phyloP scores from a whole-genome alignment of 2,113 vertebrate genomes.

The Seriola rivoliana region DNA sequence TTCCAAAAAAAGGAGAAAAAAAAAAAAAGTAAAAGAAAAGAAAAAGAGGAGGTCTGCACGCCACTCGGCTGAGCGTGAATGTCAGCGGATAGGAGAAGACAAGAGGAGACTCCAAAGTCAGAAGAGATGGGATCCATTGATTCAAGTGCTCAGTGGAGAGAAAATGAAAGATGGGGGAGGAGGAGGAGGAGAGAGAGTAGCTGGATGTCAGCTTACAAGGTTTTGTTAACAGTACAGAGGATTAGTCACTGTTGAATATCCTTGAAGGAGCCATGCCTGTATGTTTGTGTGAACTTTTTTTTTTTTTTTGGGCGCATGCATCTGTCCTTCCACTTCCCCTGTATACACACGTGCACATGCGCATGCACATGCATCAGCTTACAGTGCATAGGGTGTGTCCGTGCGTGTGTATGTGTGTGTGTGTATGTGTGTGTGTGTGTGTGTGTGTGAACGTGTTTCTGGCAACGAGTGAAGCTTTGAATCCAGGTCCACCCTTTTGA shows the following conservation, averaged over 20 bases:
- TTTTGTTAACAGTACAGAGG: constrained; percentile 42
- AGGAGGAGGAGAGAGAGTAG: constrained; percentile 20
- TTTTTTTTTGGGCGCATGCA: background rate
- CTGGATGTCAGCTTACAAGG: constrained; percentile 35
- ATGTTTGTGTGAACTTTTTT: constrained; percentile 8
- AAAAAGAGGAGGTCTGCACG: constrained; percentile 5
- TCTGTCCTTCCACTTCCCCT: background rate
- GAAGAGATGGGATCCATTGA: constrained; percentile 51
- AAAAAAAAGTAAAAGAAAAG: background rate
- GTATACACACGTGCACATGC: background rate
- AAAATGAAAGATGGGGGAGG: constrained; percentile 16
- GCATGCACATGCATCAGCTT: background rate
- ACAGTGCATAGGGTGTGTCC: background rate
- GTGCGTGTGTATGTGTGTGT: constrained; percentile 9
- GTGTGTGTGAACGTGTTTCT: constrained; percentile 2
- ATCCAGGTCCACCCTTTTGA: constrained; percentile 55
- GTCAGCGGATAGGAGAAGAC: constrained; percentile 45
- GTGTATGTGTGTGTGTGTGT: no score
- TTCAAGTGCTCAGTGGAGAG: constrained; percentile 52
- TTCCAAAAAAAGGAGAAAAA: constrained; percentile 54
- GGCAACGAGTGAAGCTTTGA: constrained; percentile 50
- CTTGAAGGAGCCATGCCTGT: constrained; percentile 22
- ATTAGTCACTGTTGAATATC: constrained; percentile 46
- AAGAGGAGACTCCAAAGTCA: constrained; percentile 54
- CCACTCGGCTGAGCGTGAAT: constrained; percentile 55